Conservation (phyloP, 2,888 invertebrate genomes). For the Sussaba pulchella region DNA sequence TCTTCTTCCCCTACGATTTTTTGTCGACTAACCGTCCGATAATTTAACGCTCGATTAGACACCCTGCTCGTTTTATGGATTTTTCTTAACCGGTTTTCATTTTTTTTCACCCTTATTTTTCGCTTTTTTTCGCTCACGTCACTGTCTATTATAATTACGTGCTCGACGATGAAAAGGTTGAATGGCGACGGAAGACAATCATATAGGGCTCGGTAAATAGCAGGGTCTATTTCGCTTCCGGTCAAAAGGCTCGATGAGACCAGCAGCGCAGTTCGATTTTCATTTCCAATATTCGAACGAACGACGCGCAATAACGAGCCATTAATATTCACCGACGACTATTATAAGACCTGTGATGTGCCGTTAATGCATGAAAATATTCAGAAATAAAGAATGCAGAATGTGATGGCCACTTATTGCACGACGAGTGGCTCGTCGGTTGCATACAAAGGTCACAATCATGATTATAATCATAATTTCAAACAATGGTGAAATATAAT, state of each 20-base stretch:
- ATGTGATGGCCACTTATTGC: neutral
- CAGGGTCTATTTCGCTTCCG: constrained; percentile 1
- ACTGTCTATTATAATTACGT: constrained; percentile 28
- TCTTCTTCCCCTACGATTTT: constrained; percentile 42
- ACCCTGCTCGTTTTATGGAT: constrained; percentile 24
- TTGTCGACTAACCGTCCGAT: constrained; percentile 54
- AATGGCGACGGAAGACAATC: constrained; percentile 17
- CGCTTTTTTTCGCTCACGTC: constrained; percentile 15
- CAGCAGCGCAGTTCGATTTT: neutral
- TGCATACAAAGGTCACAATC: neutral
- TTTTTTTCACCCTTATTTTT: constrained; percentile 16
- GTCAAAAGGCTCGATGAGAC: neutral
- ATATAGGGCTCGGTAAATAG: constrained; percentile 28
- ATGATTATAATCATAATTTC: neutral
- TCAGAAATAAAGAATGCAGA: neutral
- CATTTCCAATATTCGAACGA: neutral
- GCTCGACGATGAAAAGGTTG: constrained; percentile 30
- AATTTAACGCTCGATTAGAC: constrained; percentile 62
- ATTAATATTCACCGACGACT: neutral
- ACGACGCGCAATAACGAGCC: neutral
- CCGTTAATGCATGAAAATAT: neutral
- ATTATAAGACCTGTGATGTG: neutral
- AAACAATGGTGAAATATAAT: neutral
- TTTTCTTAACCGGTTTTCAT: constrained; percentile 29
- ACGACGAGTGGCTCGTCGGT: neutral